phyloP scores from a whole-genome alignment of 2,888 invertebrate genomes.

The Parelbella ahira region DNA sequence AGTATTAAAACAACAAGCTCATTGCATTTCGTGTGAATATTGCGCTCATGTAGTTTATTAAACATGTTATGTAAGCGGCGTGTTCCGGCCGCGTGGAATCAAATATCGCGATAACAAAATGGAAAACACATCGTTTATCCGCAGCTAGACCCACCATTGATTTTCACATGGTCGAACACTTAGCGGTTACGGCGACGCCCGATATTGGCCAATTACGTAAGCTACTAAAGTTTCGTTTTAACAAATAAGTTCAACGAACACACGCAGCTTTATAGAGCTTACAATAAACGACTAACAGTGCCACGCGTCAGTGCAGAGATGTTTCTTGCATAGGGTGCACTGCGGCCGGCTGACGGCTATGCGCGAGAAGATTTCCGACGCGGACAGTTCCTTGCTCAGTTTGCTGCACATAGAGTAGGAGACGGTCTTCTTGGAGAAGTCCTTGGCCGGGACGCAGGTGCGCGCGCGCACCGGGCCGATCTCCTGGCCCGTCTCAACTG shows the following conservation, averaged over 20 bases:
- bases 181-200: too few species aligned
- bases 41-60: slow-evolving; percentile 40
- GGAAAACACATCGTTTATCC: slow-evolving; percentile 9
- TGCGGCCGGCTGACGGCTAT: slow-evolving; percentile 64
- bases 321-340: slow-evolving; percentile 67
- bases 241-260: too few species aligned
- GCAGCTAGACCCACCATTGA: slow-evolving; percentile 5
- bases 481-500: slow-evolving; percentile 71
- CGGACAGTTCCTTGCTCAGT: slow-evolving; percentile 67
- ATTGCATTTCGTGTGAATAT: slow-evolving; percentile 46
- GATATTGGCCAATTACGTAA: too few species aligned
- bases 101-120: slow-evolving; percentile 37
- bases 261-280: too few species aligned
- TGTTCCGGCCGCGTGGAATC: slow-evolving; percentile 32
- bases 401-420: slow-evolving; percentile 71
- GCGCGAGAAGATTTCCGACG: slow-evolving; percentile 70
- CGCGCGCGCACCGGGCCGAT: slow-evolving; percentile 72
- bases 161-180: slow-evolving; percentile 15
- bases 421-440: slow-evolving; percentile 70
- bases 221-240: too few species aligned
- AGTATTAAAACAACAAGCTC: slow-evolving; percentile 45
- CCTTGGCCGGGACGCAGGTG: slow-evolving; percentile 70
- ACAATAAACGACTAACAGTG: slow-evolving; percentile 45
- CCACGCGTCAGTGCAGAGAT: slow-evolving; percentile 62
- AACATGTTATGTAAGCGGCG: slow-evolving; percentile 38